phyloP scores from a whole-genome alignment of 2,797 vertebrate species.

The Adelosebastes latens region DNA sequence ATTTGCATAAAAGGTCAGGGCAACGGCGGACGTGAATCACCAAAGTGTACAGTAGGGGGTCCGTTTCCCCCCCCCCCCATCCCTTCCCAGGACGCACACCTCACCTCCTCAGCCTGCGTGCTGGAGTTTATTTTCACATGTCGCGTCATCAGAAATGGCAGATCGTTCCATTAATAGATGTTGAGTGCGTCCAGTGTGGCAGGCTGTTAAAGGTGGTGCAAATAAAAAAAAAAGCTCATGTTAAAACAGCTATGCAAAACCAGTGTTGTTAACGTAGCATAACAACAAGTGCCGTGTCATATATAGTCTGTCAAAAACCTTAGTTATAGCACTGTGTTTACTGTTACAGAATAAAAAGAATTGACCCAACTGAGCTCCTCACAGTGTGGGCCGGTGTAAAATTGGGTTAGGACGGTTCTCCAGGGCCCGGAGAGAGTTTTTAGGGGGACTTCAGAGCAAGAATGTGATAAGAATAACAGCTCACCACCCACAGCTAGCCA shows the following conservation, averaged over 20 bases:
- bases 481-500: slow-evolving; percentile 39
- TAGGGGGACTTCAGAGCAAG: slow-evolving; percentile 20
- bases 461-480: slow-evolving; percentile 31
- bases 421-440: slow-evolving; percentile 35
- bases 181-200: background rate
- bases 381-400: slow-evolving; percentile 40
- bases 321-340: background rate
- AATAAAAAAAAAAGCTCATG: background rate
- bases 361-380: background rate
- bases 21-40: slow-evolving; percentile 51
- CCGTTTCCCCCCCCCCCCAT: background rate
- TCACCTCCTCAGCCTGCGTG: background rate
- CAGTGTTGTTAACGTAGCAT: background rate
- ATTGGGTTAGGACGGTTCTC: slow-evolving; percentile 23
- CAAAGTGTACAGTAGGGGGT: slow-evolving; percentile 42
- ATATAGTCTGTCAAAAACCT: background rate
- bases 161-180: slow-evolving; percentile 30
- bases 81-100: background rate
- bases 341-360: slow-evolving; percentile 1
- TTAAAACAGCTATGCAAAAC: background rate
- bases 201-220: background rate
- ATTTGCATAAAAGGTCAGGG: slow-evolving; percentile 60
- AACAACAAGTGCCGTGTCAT: background rate
- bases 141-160: slow-evolving; percentile 17
- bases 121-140: slow-evolving; percentile 23